These are phyloP conservation scores for Megaceryle torquata DNA, from an alignment of 2,113 vertebrate species.

Conservation along the genomic window DNA sequence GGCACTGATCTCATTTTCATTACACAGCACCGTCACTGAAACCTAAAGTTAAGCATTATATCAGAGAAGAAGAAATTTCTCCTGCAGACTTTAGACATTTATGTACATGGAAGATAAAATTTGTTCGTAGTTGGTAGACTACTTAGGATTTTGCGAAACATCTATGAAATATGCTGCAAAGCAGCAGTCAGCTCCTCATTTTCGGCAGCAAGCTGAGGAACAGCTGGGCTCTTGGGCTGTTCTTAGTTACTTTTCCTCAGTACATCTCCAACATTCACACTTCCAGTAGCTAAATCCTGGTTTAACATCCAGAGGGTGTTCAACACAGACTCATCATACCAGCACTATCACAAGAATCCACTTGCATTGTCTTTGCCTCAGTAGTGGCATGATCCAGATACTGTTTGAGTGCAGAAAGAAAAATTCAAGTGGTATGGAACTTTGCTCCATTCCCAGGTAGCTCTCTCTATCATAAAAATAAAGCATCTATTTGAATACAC, in stretches of 20 bases:
- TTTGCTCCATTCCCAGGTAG: neutral
- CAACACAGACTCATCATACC: neutral
- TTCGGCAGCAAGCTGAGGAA: neutral
- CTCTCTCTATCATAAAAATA: neutral
- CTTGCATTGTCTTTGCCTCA: neutral
- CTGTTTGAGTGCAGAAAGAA: neutral
- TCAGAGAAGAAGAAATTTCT: neutral
- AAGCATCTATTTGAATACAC: neutral
- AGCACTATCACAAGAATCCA: neutral
- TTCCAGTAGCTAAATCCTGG: neutral
- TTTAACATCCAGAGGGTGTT: neutral
- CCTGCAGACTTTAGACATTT: neutral
- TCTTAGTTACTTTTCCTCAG: neutral
- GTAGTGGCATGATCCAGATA: neutral
- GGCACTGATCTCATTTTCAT: neutral
- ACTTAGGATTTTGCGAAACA: neutral
- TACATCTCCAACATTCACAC: neutral
- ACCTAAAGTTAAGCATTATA: neutral
- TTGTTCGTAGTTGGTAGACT: neutral
- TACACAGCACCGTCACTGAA: neutral
- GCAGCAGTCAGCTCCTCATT: neutral
- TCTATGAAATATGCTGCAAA: neutral
- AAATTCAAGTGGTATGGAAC: neutral
- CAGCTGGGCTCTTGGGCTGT: neutral
- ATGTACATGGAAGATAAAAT: neutral